These are phyloP conservation scores for Drosophila paramelanica DNA, from an alignment of 2,888 invertebrate genomes.

Conservation along the genomic window DNA sequence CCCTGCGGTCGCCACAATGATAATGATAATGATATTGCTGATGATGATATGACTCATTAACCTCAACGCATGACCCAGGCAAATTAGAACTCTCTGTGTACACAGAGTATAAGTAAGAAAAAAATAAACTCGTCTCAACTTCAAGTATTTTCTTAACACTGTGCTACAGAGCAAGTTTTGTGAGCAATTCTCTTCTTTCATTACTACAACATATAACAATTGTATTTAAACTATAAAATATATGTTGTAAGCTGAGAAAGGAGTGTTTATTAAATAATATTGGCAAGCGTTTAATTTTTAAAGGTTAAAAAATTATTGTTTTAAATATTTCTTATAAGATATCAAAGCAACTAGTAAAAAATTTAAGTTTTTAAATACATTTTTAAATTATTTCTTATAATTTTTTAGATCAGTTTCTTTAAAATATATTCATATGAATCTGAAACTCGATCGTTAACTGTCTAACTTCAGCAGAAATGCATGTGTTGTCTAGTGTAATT, in stretches of 20 bases:
- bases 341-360: too few species aligned
- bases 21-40: conserved; percentile 55
- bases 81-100: conserved; percentile 71
- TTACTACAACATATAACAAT: too few species aligned
- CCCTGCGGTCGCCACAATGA: conserved; percentile 8
- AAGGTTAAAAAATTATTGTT: too few species aligned
- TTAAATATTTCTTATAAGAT: too few species aligned
- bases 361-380: too few species aligned
- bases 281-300: too few species aligned
- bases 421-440: background rate
- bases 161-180: conserved; percentile 4
- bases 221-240: too few species aligned
- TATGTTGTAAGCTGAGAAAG: too few species aligned
- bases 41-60: conserved; percentile 81
- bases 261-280: too few species aligned
- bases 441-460: background rate
- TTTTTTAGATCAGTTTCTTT: too few species aligned
- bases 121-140: conserved; percentile 48
- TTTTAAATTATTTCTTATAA: too few species aligned
- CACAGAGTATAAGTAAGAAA: conserved; percentile 34
- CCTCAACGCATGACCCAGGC: conserved; percentile 78
- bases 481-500: conserved; percentile 52
- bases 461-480: background rate
- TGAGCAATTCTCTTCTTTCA: background rate
- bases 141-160: conserved; percentile 47